Evolutionary conservation across 2,888 invertebrate genomes (phyloP).

Genomic region (Sepiola atlantica): DNA sequence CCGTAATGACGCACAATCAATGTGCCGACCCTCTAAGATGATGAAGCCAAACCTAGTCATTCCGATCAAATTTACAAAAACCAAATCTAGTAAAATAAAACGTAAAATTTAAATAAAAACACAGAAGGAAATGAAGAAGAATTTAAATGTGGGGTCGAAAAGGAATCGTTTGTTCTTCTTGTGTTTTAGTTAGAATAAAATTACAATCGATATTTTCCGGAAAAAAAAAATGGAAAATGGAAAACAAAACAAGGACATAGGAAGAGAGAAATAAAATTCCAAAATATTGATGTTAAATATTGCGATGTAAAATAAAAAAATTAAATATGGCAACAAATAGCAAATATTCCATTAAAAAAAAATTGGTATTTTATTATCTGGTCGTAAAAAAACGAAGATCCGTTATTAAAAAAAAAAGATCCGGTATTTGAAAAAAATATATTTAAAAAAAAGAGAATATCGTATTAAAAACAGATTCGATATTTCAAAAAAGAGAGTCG

Average conservation of each 20-base stretch:
- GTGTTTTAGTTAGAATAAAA: background rate
- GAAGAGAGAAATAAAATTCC: background rate
- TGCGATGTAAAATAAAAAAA: background rate
- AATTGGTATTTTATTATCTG: too few species aligned
- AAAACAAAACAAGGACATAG: background rate
- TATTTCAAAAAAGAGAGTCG: too few species aligned
- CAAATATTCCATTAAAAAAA: background rate
- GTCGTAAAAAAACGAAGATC: too few species aligned
- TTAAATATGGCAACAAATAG: background rate
- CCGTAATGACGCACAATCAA: background rate
- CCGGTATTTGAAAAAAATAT: too few species aligned
- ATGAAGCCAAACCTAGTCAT: constrained; percentile 5
- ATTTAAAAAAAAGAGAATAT: too few species aligned
- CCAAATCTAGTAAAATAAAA: background rate
- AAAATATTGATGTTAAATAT: background rate
- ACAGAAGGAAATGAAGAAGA: background rate
- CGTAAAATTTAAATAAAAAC: background rate
- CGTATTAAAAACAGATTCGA: too few species aligned
- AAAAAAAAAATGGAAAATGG: too few species aligned
- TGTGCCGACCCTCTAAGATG: background rate
- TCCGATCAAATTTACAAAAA: background rate
- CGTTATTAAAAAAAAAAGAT: too few species aligned
- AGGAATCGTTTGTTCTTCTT: background rate
- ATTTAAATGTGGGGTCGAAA: background rate
- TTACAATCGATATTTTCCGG: too few species aligned